Percentiles rank a stretch among this genome's conserved stretches.
Conservation (phyloP, 2,113 vertebrate species). For the Prietella phreatophila region DNA sequence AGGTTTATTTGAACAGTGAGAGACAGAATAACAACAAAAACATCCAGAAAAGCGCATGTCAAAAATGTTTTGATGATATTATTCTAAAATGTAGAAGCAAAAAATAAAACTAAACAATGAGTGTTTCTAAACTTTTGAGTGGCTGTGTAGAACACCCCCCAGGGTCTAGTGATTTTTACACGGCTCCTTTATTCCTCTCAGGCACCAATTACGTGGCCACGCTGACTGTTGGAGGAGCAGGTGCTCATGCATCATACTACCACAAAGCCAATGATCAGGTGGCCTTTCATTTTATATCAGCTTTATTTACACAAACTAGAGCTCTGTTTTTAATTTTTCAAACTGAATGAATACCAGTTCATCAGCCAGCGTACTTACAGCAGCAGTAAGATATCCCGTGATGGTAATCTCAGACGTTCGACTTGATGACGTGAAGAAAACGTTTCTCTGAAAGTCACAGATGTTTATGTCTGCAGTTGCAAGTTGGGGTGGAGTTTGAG, state of each 20-base stretch:
- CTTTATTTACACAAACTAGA: neutral
- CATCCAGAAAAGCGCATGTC: too few relatives aligned
- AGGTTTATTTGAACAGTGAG: too few relatives aligned
- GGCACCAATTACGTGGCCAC: slow-evolving; percentile 84
- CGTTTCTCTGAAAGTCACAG: neutral
- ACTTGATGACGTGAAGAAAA: too few relatives aligned
- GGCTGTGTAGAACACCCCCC: too few relatives aligned
- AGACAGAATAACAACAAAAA: too few relatives aligned
- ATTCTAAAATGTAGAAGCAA: too few relatives aligned
- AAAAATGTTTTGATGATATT: too few relatives aligned
- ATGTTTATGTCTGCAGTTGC: slow-evolving; percentile 70
- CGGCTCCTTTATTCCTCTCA: slow-evolving; percentile 50
- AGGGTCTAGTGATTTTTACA: neutral
- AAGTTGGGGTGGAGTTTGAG: slow-evolving; percentile 89
- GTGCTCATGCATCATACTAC: slow-evolving; percentile 87
- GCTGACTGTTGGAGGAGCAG: slow-evolving; percentile 80
- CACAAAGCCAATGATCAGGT: slow-evolving; percentile 92
- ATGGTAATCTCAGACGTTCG: neutral
- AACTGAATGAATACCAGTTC: neutral
- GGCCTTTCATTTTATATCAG: neutral
- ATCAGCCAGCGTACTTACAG: neutral
- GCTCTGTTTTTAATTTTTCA: neutral
- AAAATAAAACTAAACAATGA: too few relatives aligned
- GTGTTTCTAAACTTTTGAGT: too few relatives aligned
- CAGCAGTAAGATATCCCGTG: neutral